These are phyloP conservation scores for Dromas ardeola DNA, from an alignment of 2,113 vertebrate genomes.

Conservation along the genomic window DNA sequence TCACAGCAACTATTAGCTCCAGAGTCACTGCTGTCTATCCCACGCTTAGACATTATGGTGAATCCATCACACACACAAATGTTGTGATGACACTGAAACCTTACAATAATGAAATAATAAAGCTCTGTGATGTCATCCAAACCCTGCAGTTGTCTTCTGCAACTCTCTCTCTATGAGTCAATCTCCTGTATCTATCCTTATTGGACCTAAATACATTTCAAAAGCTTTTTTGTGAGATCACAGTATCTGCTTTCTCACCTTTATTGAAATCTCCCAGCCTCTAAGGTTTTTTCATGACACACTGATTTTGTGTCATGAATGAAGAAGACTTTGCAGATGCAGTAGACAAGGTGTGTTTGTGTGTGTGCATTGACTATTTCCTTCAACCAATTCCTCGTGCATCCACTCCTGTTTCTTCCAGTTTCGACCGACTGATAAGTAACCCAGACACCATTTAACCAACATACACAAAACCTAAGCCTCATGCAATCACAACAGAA, in stretches of 20 bases:
- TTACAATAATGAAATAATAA: neutral
- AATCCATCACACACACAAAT: neutral
- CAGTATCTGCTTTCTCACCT: neutral
- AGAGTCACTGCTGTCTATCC: neutral
- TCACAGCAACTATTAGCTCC: neutral
- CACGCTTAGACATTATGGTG: neutral
- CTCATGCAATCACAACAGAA: neutral
- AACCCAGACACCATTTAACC: neutral
- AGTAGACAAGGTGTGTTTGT: neutral
- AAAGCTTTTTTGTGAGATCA: neutral
- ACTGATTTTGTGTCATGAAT: neutral
- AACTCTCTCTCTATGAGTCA: neutral
- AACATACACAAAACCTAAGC: constrained; percentile 12
- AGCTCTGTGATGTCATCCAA: neutral
- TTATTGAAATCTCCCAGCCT: neutral
- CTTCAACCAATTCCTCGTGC: neutral
- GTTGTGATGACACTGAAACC: neutral
- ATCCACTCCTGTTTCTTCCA: neutral
- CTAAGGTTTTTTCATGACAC: neutral
- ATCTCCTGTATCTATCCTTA: neutral
- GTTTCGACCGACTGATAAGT: neutral
- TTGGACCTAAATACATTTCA: neutral
- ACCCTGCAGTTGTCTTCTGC: neutral
- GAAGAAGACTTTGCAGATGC: neutral
- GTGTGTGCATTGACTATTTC: neutral